These are phyloP conservation scores for Tangara arthus DNA, from an alignment of 2,797 vertebrate species.

Conservation along the genomic window DNA sequence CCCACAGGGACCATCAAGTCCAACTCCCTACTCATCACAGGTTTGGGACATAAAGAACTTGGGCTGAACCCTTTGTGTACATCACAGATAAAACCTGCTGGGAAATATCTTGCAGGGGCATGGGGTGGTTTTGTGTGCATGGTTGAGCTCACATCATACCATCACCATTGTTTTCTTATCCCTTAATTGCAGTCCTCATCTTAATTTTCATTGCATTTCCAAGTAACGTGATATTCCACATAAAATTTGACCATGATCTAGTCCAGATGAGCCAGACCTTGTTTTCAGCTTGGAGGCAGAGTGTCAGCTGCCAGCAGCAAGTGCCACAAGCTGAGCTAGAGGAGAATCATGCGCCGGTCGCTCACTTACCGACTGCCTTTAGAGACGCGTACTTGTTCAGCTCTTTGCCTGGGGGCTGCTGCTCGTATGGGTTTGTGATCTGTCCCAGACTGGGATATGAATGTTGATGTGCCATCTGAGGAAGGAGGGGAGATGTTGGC, in stretches of 20 bases:
- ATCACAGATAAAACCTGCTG: background rate
- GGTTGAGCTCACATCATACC: background rate
- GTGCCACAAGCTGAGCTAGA: background rate
- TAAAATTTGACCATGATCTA: background rate
- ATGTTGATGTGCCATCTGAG: conserved; percentile 88
- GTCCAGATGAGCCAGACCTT: background rate
- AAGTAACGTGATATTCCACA: background rate
- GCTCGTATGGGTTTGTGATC: conserved; percentile 92
- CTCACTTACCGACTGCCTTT: conserved; percentile 93
- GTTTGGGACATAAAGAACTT: background rate
- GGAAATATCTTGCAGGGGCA: background rate
- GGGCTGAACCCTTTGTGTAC: background rate
- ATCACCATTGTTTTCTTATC: background rate
- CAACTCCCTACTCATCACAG: background rate
- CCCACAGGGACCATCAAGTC: background rate
- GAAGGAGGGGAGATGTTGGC: conserved; percentile 85
- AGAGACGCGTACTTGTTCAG: conserved; percentile 96
- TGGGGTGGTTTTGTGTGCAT: background rate
- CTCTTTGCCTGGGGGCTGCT: conserved; percentile 90
- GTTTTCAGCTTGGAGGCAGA: background rate
- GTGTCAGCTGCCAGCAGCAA: background rate
- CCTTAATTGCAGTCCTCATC: background rate
- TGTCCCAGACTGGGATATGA: conserved; percentile 91
- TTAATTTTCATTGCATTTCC: background rate
- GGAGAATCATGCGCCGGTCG: background rate